These are phyloP conservation scores for Netelia melanura DNA, from an alignment of 2,888 invertebrate species.

Conservation along the genomic window DNA sequence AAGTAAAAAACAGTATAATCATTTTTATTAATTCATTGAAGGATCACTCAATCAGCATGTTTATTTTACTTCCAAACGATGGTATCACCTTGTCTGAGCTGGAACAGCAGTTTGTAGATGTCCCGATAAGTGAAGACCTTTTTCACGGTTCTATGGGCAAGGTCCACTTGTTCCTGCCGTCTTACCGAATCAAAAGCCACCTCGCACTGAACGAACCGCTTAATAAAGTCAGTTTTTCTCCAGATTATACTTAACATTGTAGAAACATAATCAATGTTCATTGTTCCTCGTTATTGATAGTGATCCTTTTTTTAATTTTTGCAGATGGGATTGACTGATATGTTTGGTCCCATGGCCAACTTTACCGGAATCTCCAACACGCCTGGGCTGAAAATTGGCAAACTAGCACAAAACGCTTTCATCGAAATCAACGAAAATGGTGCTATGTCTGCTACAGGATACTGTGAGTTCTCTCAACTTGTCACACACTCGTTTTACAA, in stretches of 20 bases:
- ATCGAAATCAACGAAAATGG: not conserved
- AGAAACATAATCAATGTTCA: not conserved
- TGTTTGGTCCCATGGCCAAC: not conserved
- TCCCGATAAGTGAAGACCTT: not conserved
- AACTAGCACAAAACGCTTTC: not conserved
- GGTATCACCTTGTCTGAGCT: not conserved
- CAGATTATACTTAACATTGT: not conserved
- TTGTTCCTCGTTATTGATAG: not conserved
- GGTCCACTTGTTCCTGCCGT: not conserved
- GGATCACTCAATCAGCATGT: not conserved
- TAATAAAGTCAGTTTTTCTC: not conserved
- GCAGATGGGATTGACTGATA: not conserved
- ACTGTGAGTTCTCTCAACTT: not conserved
- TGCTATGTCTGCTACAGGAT: not conserved
- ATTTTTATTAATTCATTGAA: not conserved
- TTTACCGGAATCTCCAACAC: not conserved
- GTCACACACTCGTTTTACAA: not conserved
- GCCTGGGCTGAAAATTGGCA: not conserved
- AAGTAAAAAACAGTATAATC: not conserved
- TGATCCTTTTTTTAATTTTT: not conserved
- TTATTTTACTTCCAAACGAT: not conserved
- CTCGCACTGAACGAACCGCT: not conserved
- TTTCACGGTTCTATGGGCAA: not conserved
- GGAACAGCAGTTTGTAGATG: not conserved
- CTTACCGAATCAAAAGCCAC: not conserved